A percentile compares a stretch with the other conserved stretches of the same genome.
phyloP scores from a whole-genome alignment of 2,797 vertebrate genomes.

The Chelidonichthys spinosus region DNA sequence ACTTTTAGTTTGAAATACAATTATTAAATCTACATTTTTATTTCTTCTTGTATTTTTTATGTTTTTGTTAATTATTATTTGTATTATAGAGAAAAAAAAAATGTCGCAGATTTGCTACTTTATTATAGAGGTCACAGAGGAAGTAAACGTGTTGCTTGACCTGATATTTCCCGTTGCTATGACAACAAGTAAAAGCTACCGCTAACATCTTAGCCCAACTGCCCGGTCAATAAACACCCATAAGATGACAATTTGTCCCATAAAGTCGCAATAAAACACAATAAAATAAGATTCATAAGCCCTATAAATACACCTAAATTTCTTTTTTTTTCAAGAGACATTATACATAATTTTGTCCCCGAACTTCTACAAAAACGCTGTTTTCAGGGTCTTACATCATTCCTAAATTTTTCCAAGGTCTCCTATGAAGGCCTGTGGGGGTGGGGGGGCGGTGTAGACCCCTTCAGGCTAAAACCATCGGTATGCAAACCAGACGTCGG shows the following conservation, averaged over 20 bases:
- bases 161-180: too few relatives aligned
- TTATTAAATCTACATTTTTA: neutral
- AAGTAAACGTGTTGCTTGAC: too few relatives aligned
- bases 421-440: constrained; percentile 47
- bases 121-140: too few relatives aligned
- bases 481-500: constrained; percentile 46
- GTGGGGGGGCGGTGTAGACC: neutral
- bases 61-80: too few relatives aligned
- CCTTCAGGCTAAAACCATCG: constrained; percentile 59
- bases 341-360: constrained; percentile 26
- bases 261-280: too few relatives aligned
- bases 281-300: neutral
- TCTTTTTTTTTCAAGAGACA: constrained; percentile 1
- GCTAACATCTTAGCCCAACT: too few relatives aligned
- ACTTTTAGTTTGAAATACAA: constrained; percentile 15
- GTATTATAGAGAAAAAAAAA: too few relatives aligned
- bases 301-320: constrained; percentile 6
- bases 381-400: constrained; percentile 71
- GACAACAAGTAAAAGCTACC: too few relatives aligned
- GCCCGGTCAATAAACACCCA: too few relatives aligned
- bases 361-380: constrained; percentile 41
- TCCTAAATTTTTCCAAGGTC: constrained; percentile 33
- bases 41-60: too few relatives aligned
- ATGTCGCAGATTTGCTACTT: too few relatives aligned
- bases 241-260: too few relatives aligned